Base-by-base conservation (phyloP, 2,113 vertebrate species). In the Lates calcarifer region DNA sequence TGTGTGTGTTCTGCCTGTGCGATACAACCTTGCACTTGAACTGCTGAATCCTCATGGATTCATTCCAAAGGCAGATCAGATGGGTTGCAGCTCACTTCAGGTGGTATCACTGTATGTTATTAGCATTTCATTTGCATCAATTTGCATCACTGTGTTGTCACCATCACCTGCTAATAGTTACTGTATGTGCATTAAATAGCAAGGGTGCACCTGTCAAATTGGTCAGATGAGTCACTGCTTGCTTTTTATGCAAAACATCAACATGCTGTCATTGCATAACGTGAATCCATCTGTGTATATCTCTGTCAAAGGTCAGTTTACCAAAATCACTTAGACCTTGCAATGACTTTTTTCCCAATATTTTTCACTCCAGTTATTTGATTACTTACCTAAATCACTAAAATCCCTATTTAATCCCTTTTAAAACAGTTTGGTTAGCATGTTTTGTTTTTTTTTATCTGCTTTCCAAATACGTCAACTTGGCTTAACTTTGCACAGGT, bases 51-150 rank as follows among this genome's bases (percentile, higher is more conserved):
- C 61, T 64, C 22, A 45, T 55, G 22, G 14, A 17, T 61, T 39
- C 41, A 5, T 43, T 60, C 39, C 45, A 39, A 13, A 49, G 31
- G 53, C 65, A 49, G 17, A 55, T 64, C 56, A 63, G 35, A 55
- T 31, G 22, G 53, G 26, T 72, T n/a, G n/a, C 68, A 28, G 57
- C 39, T 85, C 31, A 28, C 29, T 51, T 61, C 14, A 56, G 41
- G 26, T 43, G 47, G 33, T 12, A 6, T 11, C 20, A 22, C 5
- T 57, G 51, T 13, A 51, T 22, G 2, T 1, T 12, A 67, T 85
- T 81, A 74, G 55, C 67, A 77, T 67, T n/a, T 29, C 2, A 53
- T 68, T 83, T 69, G 56, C 68, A 78, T 81, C 1, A 1, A 66
- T 85, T 63, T 66, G 39, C 60, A 71, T 69, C 39, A 3, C 35